These are phyloP conservation scores for Caenorhabditis inopinata DNA, from an alignment of 1,140 invertebrate genomes.

Conservation along the genomic window DNA sequence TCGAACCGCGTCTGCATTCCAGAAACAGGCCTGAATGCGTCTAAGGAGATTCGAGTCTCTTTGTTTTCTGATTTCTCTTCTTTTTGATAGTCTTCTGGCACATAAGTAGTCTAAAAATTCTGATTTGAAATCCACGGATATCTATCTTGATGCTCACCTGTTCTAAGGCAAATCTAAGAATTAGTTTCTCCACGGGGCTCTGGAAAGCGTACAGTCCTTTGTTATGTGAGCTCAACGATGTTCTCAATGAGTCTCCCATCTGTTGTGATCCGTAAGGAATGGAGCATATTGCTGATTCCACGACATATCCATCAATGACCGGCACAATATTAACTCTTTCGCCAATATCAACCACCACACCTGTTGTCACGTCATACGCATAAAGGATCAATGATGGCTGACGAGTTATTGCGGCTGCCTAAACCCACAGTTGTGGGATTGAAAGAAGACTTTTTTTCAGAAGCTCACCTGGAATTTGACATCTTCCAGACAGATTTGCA, in stretches of 20 bases:
- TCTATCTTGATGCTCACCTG: constrained; percentile 58
- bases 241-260: constrained; percentile 69
- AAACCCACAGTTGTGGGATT: constrained; percentile 67
- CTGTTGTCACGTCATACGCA: constrained; percentile 73
- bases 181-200: constrained; percentile 67
- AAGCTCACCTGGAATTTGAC: constrained; percentile 56
- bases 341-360: constrained; percentile 74
- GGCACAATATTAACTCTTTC: constrained; percentile 73
- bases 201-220: constrained; percentile 66
- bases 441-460: constrained; percentile 18
- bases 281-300: constrained; percentile 64
- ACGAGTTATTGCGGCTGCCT: constrained; percentile 71
- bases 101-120: constrained; percentile 68
- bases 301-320: constrained; percentile 71
- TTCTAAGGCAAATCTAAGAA: constrained; percentile 68
- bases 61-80: constrained; percentile 67
- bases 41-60: constrained; percentile 65
- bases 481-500: constrained; percentile 56
- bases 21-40: constrained; percentile 58
- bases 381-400: constrained; percentile 73
- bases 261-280: constrained; percentile 70
- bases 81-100: constrained; percentile 69
- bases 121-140: constrained; percentile 46
- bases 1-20: constrained; percentile 55
- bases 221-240: constrained; percentile 50